These are phyloP conservation scores for Neodontobutis hainanensis DNA, from an alignment of 2,113 vertebrate genomes.

Conservation along the genomic window DNA sequence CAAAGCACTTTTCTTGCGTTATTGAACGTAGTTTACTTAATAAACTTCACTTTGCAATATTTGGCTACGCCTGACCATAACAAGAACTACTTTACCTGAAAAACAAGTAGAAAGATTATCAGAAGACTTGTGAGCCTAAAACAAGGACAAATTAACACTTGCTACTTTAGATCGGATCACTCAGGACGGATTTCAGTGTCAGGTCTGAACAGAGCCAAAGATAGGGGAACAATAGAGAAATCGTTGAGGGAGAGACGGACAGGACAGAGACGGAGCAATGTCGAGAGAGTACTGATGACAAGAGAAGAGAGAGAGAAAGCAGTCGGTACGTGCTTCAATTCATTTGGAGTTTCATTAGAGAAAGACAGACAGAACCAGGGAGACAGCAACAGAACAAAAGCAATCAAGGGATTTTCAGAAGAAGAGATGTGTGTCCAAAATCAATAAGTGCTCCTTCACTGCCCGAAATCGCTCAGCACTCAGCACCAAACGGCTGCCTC, in stretches of 20 bases:
- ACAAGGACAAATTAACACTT: slow-evolving; percentile 4
- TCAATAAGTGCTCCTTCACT: slow-evolving; percentile 75
- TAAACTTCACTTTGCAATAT: too few relatives aligned
- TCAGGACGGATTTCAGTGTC: background rate
- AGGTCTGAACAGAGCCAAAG: slow-evolving; percentile 8
- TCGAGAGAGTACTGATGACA: background rate
- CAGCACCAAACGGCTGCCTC: slow-evolving; percentile 55
- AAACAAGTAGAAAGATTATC: too few relatives aligned
- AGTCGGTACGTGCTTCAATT: slow-evolving; percentile 75
- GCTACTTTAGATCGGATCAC: background rate
- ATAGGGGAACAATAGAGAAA: slow-evolving; percentile 14
- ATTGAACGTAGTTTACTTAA: too few relatives aligned
- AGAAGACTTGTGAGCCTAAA: too few relatives aligned
- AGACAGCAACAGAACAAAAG: slow-evolving; percentile 83
- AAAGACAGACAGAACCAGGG: slow-evolving; percentile 65
- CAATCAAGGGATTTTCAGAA: slow-evolving; percentile 80
- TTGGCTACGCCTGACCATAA: too few relatives aligned
- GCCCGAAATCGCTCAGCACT: slow-evolving; percentile 58
- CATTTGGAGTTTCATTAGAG: slow-evolving; percentile 80
- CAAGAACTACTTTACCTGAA: too few relatives aligned
- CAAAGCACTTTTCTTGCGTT: too few relatives aligned
- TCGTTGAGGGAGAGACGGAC: slow-evolving; percentile 6
- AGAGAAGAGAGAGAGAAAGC: slow-evolving; percentile 35
- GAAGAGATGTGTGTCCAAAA: slow-evolving; percentile 72
- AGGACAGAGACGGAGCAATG: slow-evolving; percentile 1